Conservation (phyloP, 2,888 invertebrate species). For the Fissipunctia ypsillon region DNA sequence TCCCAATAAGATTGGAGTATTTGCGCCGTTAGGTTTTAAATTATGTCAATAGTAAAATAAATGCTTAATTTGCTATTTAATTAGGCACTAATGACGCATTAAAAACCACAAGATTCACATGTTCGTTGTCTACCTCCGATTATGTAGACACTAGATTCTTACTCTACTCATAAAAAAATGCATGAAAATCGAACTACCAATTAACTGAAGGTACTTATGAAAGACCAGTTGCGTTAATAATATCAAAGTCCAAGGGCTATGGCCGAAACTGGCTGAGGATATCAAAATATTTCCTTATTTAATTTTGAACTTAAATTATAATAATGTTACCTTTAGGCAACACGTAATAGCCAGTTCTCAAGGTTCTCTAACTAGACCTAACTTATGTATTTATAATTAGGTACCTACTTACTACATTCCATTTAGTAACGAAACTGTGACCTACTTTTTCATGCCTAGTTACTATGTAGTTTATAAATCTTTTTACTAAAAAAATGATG, state of each 20-base stretch:
- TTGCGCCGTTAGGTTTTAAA: too few relatives aligned
- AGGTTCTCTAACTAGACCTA: slow-evolving; percentile 32
- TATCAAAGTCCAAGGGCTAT: slow-evolving; percentile 17
- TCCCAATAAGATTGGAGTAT: too few relatives aligned
- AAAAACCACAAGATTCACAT: background rate
- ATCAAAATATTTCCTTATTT: slow-evolving; percentile 19
- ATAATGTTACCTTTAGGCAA: background rate
- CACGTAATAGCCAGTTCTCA: slow-evolving; percentile 19
- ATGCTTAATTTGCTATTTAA: background rate
- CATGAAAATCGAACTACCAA: background rate
- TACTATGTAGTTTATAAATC: slow-evolving; percentile 10
- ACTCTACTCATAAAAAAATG: background rate
- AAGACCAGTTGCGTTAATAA: background rate
- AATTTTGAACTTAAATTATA: slow-evolving; percentile 1
- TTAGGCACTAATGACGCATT: background rate
- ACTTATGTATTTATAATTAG: slow-evolving; percentile 31
- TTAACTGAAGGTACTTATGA: background rate
- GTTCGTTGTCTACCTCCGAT: background rate
- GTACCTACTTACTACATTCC: slow-evolving; percentile 1
- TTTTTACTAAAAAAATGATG: slow-evolving; percentile 33
- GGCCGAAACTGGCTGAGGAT: background rate
- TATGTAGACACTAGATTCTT: background rate
- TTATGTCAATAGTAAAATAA: too few relatives aligned
- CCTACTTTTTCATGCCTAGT: slow-evolving; percentile 35
- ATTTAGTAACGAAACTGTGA: slow-evolving; percentile 26